Evolutionary conservation across 2,797 vertebrate species (phyloP).

Genomic region (Pangasius macronema): DNA sequence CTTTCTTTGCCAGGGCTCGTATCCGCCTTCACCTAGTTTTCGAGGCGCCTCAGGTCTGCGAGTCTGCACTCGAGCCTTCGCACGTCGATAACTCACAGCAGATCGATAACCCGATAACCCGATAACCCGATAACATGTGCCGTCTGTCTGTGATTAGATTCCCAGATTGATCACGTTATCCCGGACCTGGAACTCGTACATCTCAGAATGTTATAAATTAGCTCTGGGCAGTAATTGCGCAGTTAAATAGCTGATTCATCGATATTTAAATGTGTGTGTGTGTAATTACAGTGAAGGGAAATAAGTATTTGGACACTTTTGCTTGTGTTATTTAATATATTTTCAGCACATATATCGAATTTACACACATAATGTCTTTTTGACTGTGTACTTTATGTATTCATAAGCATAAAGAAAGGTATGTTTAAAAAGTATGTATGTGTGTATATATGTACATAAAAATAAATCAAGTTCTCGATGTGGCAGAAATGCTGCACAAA

Average conservation of each 20-base stretch:
- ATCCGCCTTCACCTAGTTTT: not conserved
- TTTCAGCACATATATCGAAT: no score
- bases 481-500: no score
- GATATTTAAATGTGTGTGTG: not conserved
- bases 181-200: not conserved
- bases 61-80: not conserved
- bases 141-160: not conserved
- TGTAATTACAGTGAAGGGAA: not conserved
- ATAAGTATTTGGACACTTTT: not conserved
- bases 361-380: not conserved
- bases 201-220: not conserved
- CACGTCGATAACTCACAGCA: not conserved
- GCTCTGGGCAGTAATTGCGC: not conserved
- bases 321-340: no score
- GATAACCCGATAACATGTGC: not conserved
- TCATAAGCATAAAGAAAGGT: no score
- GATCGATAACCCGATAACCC: slow-evolving; percentile 17
- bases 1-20: not conserved
- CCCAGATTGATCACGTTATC: not conserved
- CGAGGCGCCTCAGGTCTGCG: not conserved
- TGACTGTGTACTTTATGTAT: no score
- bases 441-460: no score
- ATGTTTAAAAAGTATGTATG: no score
- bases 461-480: no score
- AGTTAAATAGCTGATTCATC: not conserved